Evolutionary conservation across 2,888 invertebrate genomes (phyloP).

Genomic region (Gymnoscelis rufifasciata): DNA sequence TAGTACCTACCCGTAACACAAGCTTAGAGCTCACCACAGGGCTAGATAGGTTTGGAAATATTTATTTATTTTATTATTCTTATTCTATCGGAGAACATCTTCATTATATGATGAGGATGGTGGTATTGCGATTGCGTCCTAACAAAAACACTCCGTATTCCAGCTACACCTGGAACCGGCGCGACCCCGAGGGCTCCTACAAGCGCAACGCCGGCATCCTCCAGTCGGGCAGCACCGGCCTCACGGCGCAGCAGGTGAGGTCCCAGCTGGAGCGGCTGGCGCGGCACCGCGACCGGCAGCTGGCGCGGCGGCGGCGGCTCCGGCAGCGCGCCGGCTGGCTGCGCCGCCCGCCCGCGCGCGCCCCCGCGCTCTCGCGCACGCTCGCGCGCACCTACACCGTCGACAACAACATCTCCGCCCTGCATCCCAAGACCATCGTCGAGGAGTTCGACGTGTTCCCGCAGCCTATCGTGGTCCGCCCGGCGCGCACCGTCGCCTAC

Average conservation of each 20-base stretch:
- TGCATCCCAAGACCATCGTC: constrained; percentile 80
- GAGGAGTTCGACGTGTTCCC: constrained; percentile 73
- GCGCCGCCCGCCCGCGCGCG: constrained; percentile 48
- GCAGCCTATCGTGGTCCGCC: constrained; percentile 36
- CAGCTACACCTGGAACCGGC: constrained; percentile 71
- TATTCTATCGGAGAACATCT: too few species aligned
- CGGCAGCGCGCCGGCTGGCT: constrained; percentile 59
- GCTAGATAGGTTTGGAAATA: too few species aligned
- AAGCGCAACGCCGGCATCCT: constrained; percentile 63
- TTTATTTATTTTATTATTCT: too few species aligned
- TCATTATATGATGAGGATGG: too few species aligned
- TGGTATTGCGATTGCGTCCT: too few species aligned
- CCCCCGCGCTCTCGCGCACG: constrained; percentile 61
- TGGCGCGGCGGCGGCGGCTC: constrained; percentile 53
- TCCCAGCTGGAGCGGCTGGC: constrained; percentile 58
- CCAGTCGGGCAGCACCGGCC: constrained; percentile 60
- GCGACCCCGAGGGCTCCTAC: constrained; percentile 69
- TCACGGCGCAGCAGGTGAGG: constrained; percentile 63
- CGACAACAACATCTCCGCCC: constrained; percentile 72
- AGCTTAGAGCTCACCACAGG: too few species aligned
- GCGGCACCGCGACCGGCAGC: constrained; percentile 64
- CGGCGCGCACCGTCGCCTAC: constrained; percentile 40
- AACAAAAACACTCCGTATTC: too few species aligned
- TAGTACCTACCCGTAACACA: too few species aligned
- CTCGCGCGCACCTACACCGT: constrained; percentile 77